phyloP scores from a whole-genome alignment of 1,140 invertebrate species.

The Diabrotica undecimpunctata region DNA sequence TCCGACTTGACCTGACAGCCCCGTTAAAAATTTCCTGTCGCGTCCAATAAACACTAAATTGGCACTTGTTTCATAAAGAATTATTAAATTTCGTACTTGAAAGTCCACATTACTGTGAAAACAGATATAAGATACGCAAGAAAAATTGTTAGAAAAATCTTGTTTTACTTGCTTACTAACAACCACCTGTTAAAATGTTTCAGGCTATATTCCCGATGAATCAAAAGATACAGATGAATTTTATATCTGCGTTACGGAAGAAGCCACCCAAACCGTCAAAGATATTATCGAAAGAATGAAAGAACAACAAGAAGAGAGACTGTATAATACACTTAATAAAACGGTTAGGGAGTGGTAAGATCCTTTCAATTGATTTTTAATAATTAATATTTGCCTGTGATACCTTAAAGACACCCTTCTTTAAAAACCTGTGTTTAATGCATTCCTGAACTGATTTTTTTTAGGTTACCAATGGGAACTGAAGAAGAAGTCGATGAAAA shows the following conservation, averaged over 20 bases:
- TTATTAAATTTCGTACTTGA: no score
- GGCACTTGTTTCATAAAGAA: no score
- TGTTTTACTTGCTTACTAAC: neutral
- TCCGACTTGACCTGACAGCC: no score
- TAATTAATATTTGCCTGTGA: no score
- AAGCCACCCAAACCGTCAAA: slow-evolving; percentile 49
- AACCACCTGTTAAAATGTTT: neutral
- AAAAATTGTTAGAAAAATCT: neutral
- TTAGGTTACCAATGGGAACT: slow-evolving; percentile 19
- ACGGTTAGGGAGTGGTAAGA: slow-evolving; percentile 55
- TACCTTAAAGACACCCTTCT: neutral
- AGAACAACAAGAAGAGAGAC: slow-evolving; percentile 58
- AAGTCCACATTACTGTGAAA: no score
- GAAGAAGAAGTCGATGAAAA: slow-evolving; percentile 58
- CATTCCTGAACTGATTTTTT: neutral
- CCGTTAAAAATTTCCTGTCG: no score
- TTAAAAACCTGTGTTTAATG: neutral
- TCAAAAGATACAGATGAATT: slow-evolving; percentile 60
- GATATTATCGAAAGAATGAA: slow-evolving; percentile 55
- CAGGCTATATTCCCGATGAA: slow-evolving; percentile 62
- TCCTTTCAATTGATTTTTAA: no score
- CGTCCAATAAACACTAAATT: no score
- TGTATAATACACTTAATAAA: slow-evolving; percentile 62
- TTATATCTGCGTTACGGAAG: slow-evolving; percentile 62
- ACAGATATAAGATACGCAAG: no score